Evolutionary conservation across 2,888 invertebrate species (phyloP), one percentile per base, ranked within the genome.

Genomic region (Acanthosepion pharaonis): DNA sequence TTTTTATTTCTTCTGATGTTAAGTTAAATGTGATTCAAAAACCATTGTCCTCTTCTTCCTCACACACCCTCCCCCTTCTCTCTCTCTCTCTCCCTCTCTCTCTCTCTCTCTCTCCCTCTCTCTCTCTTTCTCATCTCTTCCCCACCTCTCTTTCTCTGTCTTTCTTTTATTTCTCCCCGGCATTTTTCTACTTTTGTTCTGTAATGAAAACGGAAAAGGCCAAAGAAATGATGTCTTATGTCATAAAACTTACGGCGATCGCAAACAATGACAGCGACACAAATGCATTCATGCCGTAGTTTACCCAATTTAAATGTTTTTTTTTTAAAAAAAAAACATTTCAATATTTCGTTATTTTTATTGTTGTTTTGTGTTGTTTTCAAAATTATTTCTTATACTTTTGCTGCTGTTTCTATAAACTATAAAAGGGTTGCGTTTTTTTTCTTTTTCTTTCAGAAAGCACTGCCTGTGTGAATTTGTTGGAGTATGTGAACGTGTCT

Each of bases 241-340:
- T 78, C 78, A 78, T n/a, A 78, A 78, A 78, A 78, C 11, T 33
- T n/a, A 78, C n/a, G 78, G 0, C n/a, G 78, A 78, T 9, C n/a
- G 78, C 78, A 33, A 78, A 78, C 78, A 33, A 33, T 78, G 78
- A 78, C 78, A 78, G 78, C 11, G 78, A 78, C 78, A 78, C n/a
- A 78, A 78, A 78, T 78, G 78, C 78, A 78, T 78, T 78, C 18
- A 15, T n/a, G 78, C n/a, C n/a, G n/a, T 78, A 78, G n/a, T 78
- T 78, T 78, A 78, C 78, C 78, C 78, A 78, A 78, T 78, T 78
- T 78, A n/a, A 78, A n/a, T 78, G 9, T n/a, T 78, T 78, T 64
- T 64, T 25, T 8, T 8, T 3, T 42, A 3, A 1, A 78, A 78
- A 78, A 78, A 78, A 78, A 78, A 6, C n/a, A 33, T 78, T n/a